phyloP scores from a whole-genome alignment of 2,113 vertebrate genomes.

The Pao palembangensis region DNA sequence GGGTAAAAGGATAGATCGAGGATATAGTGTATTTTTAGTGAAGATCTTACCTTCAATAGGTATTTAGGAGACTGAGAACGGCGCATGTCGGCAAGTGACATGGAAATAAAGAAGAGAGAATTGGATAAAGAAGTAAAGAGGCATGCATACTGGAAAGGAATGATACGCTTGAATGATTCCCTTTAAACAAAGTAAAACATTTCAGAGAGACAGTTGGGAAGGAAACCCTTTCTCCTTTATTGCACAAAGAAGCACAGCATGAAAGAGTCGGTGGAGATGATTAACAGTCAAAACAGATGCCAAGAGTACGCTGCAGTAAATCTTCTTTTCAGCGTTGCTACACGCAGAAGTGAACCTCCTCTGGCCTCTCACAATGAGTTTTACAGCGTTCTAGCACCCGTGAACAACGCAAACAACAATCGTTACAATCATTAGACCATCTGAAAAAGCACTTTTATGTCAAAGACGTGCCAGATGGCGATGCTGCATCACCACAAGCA shows the following conservation, averaged over 20 bases:
- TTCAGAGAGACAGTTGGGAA: not conserved
- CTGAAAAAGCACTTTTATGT: slow-evolving; percentile 42
- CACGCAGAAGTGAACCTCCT: not conserved
- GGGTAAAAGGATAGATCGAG: slow-evolving; percentile 32
- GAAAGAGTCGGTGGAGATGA: not conserved
- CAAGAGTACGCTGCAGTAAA: not conserved
- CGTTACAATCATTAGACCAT: slow-evolving; percentile 29
- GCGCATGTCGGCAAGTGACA: slow-evolving; percentile 52
- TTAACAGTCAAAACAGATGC: not conserved
- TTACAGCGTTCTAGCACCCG: slow-evolving; percentile 18
- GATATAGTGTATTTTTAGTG: too few species aligned
- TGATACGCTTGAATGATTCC: slow-evolving; percentile 12
- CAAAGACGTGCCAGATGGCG: slow-evolving; percentile 60
- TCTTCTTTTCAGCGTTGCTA: not conserved
- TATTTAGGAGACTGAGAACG: slow-evolving; percentile 79
- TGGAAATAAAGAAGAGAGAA: slow-evolving; percentile 58
- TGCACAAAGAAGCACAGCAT: not conserved
- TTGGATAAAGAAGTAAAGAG: slow-evolving; percentile 49
- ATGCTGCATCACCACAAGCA: slow-evolving; percentile 61
- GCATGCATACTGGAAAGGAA: slow-evolving; percentile 6
- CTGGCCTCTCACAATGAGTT: slow-evolving; percentile 2
- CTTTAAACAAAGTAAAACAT: slow-evolving; percentile 16
- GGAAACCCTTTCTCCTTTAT: not conserved
- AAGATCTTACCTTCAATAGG: slow-evolving; percentile 78
- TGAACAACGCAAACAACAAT: slow-evolving; percentile 44